Base-by-base conservation (phyloP, 2,888 invertebrate genomes). In the Sclerodermus sp. region DNA sequence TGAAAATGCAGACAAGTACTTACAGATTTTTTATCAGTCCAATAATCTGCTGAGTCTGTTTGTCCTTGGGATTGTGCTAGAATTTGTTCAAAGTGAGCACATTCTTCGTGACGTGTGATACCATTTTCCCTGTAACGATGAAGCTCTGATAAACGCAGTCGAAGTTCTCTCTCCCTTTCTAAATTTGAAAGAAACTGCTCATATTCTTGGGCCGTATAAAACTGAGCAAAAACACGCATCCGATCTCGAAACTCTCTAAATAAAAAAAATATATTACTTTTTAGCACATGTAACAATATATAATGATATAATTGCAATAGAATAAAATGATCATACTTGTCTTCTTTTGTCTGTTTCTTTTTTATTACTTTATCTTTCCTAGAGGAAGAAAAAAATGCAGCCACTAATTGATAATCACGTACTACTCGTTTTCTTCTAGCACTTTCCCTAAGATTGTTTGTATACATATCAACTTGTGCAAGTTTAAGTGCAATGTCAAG, bases 391-490 rank as follows among this genome's bases (percentile, higher is more conserved):
- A 93, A 93, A 76, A 93, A 94, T 59, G 91, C 86, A 0, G 91
- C 86, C 1, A 95, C 93, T 14, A 97, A 82, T 67, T 93, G 94
- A 80, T 90, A 96, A 76, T 96, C 95, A 44, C 93, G 82, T 13
- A 93, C 93, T 46, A 96, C 85, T 47, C 93, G 83, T 85, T 96
- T 96, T 76, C 95, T 84, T 61, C 93, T 83, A 38, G 91, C 90
- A 56, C 96, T 83, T 76, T 96, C 96, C 45, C 92, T 81, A 45
- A 95, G 78, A 58, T 91, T 83, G 53, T 91, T 83, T 4, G 89
- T 89, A 73, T 96, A 96, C 82, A 94, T 94, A 73, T 95, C 95
- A 50, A 96, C 92, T 81, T 95, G 91, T 17, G 94, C 90, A 62
- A 96, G 79, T 79, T 96, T 96, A 30, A 96, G 80, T 53, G 91